Evolutionary conservation across 2,888 invertebrate genomes (phyloP).

Genomic region (Pandemis cinnamomeana): DNA sequence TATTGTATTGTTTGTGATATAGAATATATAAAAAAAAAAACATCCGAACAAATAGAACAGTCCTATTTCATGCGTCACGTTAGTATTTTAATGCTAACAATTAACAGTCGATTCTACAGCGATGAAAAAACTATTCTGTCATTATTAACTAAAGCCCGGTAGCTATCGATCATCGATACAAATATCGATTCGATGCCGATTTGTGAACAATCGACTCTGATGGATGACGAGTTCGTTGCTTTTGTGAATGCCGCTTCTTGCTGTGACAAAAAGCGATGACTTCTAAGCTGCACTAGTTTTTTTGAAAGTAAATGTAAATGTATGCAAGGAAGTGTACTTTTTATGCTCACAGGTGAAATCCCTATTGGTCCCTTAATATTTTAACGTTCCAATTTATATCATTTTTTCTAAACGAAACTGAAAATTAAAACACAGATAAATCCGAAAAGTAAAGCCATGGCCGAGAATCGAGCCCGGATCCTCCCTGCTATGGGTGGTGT

Average conservation of each 20-base stretch:
- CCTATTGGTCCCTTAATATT: too few relatives aligned
- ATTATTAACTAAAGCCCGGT: slow-evolving; percentile 44
- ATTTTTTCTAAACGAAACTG: too few relatives aligned
- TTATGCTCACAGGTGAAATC: too few relatives aligned
- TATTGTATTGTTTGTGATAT: too few relatives aligned
- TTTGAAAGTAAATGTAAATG: neutral
- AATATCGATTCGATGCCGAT: slow-evolving; percentile 48
- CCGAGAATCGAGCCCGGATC: too few relatives aligned
- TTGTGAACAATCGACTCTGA: slow-evolving; percentile 59
- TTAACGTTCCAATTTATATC: too few relatives aligned
- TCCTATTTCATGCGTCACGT: neutral
- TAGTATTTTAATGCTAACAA: neutral
- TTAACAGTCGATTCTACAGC: neutral
- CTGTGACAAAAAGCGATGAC: slow-evolving; percentile 1
- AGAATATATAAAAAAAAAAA: too few relatives aligned
- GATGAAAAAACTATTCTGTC: neutral
- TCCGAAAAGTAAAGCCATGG: too few relatives aligned
- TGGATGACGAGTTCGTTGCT: slow-evolving; percentile 51
- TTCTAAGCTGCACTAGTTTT: neutral
- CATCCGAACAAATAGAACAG: too few relatives aligned
- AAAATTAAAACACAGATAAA: too few relatives aligned
- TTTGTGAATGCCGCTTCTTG: slow-evolving; percentile 41
- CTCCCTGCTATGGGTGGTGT: too few relatives aligned
- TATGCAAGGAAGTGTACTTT: neutral
- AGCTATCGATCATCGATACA: slow-evolving; percentile 61